Percentiles rank a stretch among this genome's conserved stretches.
phyloP scores from a whole-genome alignment of 2,888 invertebrate species.

The Eremobia ochroleuca region DNA sequence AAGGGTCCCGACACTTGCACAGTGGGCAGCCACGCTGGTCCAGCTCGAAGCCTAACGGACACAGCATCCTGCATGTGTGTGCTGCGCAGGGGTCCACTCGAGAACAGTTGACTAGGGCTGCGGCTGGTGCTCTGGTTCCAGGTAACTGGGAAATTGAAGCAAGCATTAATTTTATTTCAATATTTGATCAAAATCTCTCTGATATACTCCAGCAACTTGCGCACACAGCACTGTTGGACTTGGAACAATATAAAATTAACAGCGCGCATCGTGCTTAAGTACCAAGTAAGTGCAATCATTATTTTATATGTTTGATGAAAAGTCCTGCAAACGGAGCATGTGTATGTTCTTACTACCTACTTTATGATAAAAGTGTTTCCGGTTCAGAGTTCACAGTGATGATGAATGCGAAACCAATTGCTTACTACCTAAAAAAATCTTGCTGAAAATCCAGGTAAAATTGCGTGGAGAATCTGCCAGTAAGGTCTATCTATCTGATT shows the following conservation, averaged over 20 bases:
- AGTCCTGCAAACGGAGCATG: not conserved
- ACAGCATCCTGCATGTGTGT: slow-evolving; percentile 96
- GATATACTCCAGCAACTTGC: not conserved
- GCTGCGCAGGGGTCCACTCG: slow-evolving; percentile 94
- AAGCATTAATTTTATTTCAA: not conserved
- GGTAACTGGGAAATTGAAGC: slow-evolving; percentile 85
- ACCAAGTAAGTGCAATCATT: not conserved
- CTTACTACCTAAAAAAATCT: too few relatives aligned
- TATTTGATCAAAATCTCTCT: not conserved
- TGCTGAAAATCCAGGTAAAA: not conserved
- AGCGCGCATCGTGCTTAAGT: not conserved
- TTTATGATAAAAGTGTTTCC: not conserved
- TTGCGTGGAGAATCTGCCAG: not conserved
- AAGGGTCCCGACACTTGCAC: slow-evolving; percentile 96
- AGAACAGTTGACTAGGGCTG: slow-evolving; percentile 93
- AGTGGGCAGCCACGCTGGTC: slow-evolving; percentile 93
- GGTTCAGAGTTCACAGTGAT: not conserved
- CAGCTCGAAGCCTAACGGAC: slow-evolving; percentile 95
- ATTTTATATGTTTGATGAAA: not conserved
- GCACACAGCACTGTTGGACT: not conserved
- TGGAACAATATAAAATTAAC: not conserved
- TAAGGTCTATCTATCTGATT: not conserved
- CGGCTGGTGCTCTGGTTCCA: slow-evolving; percentile 93
- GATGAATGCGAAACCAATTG: not conserved
- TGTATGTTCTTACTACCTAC: not conserved